Percentiles rank a stretch among this genome's conserved stretches.
Evolutionary conservation across 2,888 invertebrate species (phyloP).

Genomic region (Drosophila infuscata): DNA sequence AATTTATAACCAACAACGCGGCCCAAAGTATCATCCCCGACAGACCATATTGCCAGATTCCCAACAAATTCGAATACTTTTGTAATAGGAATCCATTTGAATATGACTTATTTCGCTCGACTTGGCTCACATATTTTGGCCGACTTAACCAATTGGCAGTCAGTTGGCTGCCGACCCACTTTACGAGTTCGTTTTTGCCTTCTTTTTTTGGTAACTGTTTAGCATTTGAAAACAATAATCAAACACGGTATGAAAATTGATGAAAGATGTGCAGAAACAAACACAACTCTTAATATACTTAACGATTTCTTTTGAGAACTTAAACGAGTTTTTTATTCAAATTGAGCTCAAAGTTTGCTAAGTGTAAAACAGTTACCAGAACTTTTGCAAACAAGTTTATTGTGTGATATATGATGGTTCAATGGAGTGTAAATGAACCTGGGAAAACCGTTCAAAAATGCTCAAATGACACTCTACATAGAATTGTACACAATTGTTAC

Average conservation of each 20-base stretch:
- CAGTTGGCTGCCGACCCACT: not conserved
- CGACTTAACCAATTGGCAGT: not conserved
- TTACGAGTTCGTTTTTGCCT: not conserved
- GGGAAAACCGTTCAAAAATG: not conserved
- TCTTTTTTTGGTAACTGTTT: not conserved
- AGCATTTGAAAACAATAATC: constrained; percentile 14
- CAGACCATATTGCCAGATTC: constrained; percentile 31
- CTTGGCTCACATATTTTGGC: constrained; percentile 28
- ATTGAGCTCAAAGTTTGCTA: constrained; percentile 26
- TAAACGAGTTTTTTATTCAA: constrained; percentile 39
- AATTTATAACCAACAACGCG: constrained; percentile 41
- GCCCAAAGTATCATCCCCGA: constrained; percentile 8
- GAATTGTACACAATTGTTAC: not conserved
- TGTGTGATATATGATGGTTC: not conserved
- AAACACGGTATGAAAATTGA: constrained; percentile 12
- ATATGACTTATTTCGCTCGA: constrained; percentile 20
- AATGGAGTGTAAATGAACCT: not conserved
- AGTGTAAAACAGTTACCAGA: constrained; percentile 11
- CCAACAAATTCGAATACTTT: constrained; percentile 37
- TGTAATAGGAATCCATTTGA: constrained; percentile 26
- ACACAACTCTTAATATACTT: constrained; percentile 26
- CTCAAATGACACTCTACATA: not conserved
- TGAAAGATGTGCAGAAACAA: constrained; percentile 16
- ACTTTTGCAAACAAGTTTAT: constrained; percentile 4
- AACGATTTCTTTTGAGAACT: constrained; percentile 17